These are phyloP conservation scores for Pheosia tremula DNA, from an alignment of 2,888 invertebrate species.

Conservation along the genomic window DNA sequence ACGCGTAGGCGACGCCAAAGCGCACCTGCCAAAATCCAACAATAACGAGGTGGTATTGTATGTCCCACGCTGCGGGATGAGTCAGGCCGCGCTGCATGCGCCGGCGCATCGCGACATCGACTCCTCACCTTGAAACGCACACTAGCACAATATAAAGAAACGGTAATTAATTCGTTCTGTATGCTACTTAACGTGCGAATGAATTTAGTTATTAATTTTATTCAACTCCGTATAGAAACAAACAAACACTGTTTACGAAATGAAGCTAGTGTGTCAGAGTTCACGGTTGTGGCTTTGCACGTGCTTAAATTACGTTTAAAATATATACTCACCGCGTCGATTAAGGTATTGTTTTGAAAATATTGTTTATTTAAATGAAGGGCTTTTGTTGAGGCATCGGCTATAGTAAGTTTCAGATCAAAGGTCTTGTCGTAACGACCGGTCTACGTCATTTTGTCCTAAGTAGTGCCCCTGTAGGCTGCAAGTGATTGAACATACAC, in stretches of 20 bases:
- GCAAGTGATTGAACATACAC: neutral
- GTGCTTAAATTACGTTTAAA: neutral
- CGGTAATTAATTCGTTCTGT: slow-evolving; percentile 13
- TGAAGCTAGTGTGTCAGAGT: slow-evolving; percentile 20
- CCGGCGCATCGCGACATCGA: slow-evolving; percentile 21
- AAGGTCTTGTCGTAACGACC: slow-evolving; percentile 4
- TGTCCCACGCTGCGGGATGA: slow-evolving; percentile 37
- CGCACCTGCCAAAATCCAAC: slow-evolving; percentile 35
- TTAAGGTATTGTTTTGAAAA: neutral
- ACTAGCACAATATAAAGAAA: slow-evolving; percentile 1
- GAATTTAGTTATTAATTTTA: slow-evolving; percentile 25
- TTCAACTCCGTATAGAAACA: slow-evolving; percentile 7
- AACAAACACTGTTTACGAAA: slow-evolving; percentile 16
- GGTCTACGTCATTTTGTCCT: neutral
- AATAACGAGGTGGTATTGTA: slow-evolving; percentile 32
- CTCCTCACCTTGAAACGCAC: slow-evolving; percentile 43
- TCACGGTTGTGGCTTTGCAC: slow-evolving; percentile 26
- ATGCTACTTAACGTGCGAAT: slow-evolving; percentile 19
- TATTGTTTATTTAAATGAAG: neutral
- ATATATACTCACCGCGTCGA: neutral
- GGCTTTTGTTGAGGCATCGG: neutral
- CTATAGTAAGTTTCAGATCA: neutral
- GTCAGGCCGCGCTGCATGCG: slow-evolving; percentile 25
- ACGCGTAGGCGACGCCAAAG: slow-evolving; percentile 25
- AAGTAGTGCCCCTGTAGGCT: neutral